Conservation (phyloP, 2,797 vertebrate genomes). For the Sarcophilus harrisii region DNA sequence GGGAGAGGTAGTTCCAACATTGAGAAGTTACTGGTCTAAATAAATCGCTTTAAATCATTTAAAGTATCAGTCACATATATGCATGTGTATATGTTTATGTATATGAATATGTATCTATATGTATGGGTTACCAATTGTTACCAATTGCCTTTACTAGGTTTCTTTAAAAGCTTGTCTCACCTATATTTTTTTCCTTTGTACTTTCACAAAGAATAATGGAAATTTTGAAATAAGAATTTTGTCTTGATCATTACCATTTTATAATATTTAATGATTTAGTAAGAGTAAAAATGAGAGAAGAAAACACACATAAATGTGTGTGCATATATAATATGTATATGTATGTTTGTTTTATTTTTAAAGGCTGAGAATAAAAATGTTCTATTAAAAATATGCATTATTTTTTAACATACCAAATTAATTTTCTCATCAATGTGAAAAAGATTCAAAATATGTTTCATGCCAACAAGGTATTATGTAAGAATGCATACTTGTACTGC, state of each 20-base stretch:
- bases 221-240: neutral
- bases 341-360: neutral
- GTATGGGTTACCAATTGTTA: too few relatives aligned
- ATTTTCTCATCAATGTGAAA: neutral
- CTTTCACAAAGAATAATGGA: neutral
- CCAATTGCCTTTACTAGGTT: neutral
- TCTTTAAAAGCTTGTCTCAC: too few relatives aligned
- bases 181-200: neutral
- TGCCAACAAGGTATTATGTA: neutral
- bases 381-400: neutral
- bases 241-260: neutral
- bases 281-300: neutral
- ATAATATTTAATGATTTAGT: neutral
- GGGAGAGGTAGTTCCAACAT: too few relatives aligned
- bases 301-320: neutral
- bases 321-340: too few relatives aligned
- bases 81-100: too few relatives aligned
- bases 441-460: neutral
- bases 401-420: slow-evolving; percentile 1
- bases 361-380: neutral
- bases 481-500: neutral
- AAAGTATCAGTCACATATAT: too few relatives aligned
- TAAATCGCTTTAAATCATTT: too few relatives aligned
- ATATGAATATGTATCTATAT: too few relatives aligned
- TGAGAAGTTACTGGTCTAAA: too few relatives aligned